Percentiles rank a stretch among this genome's conserved stretches.
Evolutionary conservation across 2,888 invertebrate genomes (phyloP).

Genomic region (Nebria salina): DNA sequence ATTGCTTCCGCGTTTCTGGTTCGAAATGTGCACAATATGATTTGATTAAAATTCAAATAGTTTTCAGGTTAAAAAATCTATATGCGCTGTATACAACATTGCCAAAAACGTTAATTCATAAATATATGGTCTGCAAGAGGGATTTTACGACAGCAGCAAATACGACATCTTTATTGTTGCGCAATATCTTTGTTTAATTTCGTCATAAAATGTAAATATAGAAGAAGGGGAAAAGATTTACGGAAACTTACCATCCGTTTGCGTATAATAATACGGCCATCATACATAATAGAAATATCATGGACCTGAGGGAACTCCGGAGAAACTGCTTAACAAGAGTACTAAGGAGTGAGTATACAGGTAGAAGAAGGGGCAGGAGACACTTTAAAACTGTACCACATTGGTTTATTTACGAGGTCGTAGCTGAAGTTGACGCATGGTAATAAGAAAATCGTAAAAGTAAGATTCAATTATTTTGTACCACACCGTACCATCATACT

Average conservation of each 20-base stretch:
- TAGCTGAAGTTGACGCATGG: constrained; percentile 13
- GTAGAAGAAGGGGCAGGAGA: background rate
- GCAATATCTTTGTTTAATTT: constrained; percentile 46
- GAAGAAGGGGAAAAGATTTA: constrained; percentile 32
- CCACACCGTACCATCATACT: constrained; percentile 13
- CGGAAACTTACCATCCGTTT: background rate
- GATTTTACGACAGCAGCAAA: constrained; percentile 42
- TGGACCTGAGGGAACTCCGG: background rate
- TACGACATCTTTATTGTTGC: constrained; percentile 40
- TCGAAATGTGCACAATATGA: background rate
- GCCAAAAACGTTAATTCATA: constrained; percentile 38
- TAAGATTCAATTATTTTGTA: constrained; percentile 17
- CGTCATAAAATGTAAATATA: constrained; percentile 46
- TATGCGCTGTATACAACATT: background rate
- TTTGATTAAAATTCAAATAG: background rate
- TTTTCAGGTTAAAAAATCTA: background rate
- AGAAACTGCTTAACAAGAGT: background rate
- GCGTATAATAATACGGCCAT: background rate
- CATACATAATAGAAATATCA: background rate
- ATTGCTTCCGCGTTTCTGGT: background rate
- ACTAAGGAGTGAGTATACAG: background rate
- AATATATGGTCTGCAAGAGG: constrained; percentile 17
- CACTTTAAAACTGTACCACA: constrained; percentile 16
- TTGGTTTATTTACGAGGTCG: constrained; percentile 14
- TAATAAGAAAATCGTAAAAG: constrained; percentile 20